phyloP scores from a whole-genome alignment of 2,888 invertebrate species.

The Tubulanus polymorphus region DNA sequence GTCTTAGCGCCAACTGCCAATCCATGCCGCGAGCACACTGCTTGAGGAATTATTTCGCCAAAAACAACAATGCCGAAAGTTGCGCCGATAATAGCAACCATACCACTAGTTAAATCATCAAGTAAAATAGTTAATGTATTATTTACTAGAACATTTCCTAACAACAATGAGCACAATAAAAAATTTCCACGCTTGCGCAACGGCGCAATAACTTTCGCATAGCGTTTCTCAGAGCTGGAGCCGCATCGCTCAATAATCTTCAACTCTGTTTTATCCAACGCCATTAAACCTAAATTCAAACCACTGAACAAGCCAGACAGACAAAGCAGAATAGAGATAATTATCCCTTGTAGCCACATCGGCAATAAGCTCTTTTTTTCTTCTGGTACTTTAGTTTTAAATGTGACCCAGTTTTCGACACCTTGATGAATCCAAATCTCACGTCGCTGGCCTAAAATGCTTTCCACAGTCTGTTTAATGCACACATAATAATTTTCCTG shows the following conservation, averaged over 20 bases:
- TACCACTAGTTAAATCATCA: slow-evolving; percentile 82
- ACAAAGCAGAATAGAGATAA: slow-evolving; percentile 62
- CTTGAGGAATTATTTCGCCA: slow-evolving; percentile 95
- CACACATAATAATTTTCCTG: no score
- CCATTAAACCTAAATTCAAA: slow-evolving; percentile 90
- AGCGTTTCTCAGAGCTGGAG: slow-evolving; percentile 65
- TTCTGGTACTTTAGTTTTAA: slow-evolving; percentile 12
- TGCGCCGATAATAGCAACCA: slow-evolving; percentile 84
- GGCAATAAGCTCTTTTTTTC: slow-evolving; percentile 36
- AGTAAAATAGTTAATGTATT: slow-evolving; percentile 94
- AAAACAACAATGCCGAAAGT: slow-evolving; percentile 91
- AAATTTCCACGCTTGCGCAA: slow-evolving; percentile 92
- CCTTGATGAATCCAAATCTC: slow-evolving; percentile 38
- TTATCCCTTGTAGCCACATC: slow-evolving; percentile 39
- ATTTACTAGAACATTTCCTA: slow-evolving; percentile 91
- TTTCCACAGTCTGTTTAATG: no score
- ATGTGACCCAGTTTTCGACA: slow-evolving; percentile 21
- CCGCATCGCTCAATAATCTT: slow-evolving; percentile 93
- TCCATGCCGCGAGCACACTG: slow-evolving; percentile 91
- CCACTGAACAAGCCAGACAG: slow-evolving; percentile 97
- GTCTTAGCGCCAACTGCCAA: slow-evolving; percentile 94
- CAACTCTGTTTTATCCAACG: slow-evolving; percentile 89
- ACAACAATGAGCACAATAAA: slow-evolving; percentile 66
- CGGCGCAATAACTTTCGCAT: slow-evolving; percentile 82
- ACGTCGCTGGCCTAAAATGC: no score